Evolutionary conservation across 2,888 invertebrate species (phyloP).

Genomic region (Drosophila engyochracea): DNA sequence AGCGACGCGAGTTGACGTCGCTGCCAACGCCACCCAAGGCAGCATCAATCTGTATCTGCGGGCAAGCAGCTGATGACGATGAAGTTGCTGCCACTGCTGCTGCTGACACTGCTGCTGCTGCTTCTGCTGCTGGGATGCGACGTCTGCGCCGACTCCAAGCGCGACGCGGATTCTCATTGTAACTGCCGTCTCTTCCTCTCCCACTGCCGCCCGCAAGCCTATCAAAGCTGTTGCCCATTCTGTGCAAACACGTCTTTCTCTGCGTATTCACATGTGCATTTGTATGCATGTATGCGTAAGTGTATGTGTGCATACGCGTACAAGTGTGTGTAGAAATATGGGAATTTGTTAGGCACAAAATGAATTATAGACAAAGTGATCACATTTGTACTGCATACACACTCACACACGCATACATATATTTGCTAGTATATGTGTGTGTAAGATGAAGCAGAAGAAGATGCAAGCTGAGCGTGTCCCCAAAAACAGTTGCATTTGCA

Average conservation of each 20-base stretch:
- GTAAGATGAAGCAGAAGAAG: neutral
- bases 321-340: neutral
- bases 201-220: conserved; percentile 57
- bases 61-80: conserved; percentile 17
- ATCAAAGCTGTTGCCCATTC: conserved; percentile 84
- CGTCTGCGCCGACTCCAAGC: conserved; percentile 56
- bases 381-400: neutral
- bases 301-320: neutral
- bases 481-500: neutral
- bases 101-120: conserved; percentile 1
- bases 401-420: neutral
- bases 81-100: conserved; percentile 11
- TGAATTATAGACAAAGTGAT: neutral
- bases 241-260: neutral
- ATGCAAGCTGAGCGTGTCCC: neutral
- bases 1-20: conserved; percentile 38
- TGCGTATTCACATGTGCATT: neutral
- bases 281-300: neutral
- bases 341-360: neutral
- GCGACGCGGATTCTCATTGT: conserved; percentile 34
- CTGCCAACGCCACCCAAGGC: conserved; percentile 4
- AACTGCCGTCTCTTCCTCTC: conserved; percentile 12
- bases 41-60: conserved; percentile 23
- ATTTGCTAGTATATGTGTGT: neutral
- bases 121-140: conserved; percentile 7